phyloP scores from a whole-genome alignment of 2,113 vertebrate genomes.

The Felis catus region DNA sequence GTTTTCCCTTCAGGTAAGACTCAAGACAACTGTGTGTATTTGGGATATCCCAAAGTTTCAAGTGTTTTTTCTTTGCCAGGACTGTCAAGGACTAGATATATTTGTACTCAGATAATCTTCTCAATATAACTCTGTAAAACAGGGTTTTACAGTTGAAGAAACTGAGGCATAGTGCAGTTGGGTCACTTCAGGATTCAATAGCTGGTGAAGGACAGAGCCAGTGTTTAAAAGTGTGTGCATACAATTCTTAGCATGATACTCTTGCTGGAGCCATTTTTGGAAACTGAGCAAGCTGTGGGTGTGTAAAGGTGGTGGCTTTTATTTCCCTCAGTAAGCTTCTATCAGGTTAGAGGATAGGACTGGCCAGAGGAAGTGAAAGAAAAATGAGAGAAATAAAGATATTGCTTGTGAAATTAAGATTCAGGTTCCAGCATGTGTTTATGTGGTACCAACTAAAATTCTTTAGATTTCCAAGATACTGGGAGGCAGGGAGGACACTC shows the following conservation, averaged over 20 bases:
- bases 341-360: not conserved
- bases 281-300: not conserved
- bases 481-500: not conserved
- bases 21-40: not conserved
- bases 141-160: not conserved
- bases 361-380: not conserved
- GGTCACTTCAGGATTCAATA: not conserved
- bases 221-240: not conserved
- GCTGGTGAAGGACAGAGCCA: not conserved
- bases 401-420: not conserved
- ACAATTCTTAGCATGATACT: not conserved
- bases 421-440: not conserved
- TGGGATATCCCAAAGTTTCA: not conserved
- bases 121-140: not conserved
- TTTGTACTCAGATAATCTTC: constrained; percentile 3
- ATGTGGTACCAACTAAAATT: not conserved
- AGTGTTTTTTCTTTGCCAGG: not conserved
- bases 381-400: not conserved
- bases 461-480: not conserved
- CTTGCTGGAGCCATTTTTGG: not conserved
- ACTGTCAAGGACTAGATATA: not conserved
- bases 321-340: not conserved
- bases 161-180: not conserved
- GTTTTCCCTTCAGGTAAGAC: not conserved
- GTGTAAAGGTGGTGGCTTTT: not conserved